Conservation (phyloP, 2,888 invertebrate species). For the Parnassius orleans region DNA sequence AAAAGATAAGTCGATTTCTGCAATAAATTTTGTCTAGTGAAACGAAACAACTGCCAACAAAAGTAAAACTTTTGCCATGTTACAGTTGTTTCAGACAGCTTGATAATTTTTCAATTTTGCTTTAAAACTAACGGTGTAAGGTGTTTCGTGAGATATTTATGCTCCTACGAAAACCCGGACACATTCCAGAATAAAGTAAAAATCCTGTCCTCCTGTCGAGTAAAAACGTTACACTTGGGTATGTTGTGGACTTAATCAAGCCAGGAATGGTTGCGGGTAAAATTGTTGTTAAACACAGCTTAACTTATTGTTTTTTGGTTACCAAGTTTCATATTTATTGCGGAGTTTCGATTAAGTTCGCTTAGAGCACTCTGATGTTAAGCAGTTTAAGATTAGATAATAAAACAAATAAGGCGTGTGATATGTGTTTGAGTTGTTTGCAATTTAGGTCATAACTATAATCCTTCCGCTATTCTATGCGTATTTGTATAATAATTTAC, state of each 20-base stretch:
- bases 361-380: conserved; percentile 10
- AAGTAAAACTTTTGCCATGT: conserved; percentile 2
- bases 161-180: not conserved
- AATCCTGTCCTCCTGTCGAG: conserved; percentile 21
- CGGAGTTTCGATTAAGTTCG: not conserved
- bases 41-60: not conserved
- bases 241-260: conserved; percentile 44
- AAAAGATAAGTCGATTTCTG: too few relatives aligned
- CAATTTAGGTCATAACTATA: too few relatives aligned
- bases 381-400: conserved; percentile 7
- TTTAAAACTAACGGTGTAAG: too few relatives aligned
- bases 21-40: too few relatives aligned
- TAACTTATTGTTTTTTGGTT: conserved; percentile 45
- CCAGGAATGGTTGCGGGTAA: not conserved
- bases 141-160: too few relatives aligned
- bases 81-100: not conserved
- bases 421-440: too few relatives aligned
- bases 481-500: too few relatives aligned
- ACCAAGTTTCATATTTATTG: conserved; percentile 41
- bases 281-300: conserved; percentile 45
- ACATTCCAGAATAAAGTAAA: conserved; percentile 22
- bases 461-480: too few relatives aligned
- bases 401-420: too few relatives aligned
- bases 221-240: conserved; percentile 19
- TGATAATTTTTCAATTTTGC: conserved; percentile 8